These are phyloP conservation scores for Todiramphus saurophagus DNA, from an alignment of 2,113 vertebrate species.

Conservation along the genomic window DNA sequence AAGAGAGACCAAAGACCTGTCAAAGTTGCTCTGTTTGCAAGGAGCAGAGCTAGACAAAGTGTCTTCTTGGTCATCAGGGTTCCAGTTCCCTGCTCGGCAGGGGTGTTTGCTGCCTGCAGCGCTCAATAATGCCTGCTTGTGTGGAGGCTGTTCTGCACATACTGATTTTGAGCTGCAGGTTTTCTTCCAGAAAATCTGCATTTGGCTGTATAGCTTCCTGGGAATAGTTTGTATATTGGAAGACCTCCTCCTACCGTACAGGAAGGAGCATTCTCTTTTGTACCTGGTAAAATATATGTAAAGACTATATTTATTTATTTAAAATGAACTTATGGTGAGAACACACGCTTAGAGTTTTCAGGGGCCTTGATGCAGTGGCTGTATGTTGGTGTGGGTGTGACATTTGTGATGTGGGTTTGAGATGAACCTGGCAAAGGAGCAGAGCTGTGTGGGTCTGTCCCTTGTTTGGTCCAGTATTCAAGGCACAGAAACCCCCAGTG, in stretches of 20 bases:
- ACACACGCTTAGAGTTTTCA: not conserved
- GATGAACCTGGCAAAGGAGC: not conserved
- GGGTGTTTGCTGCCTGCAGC: not conserved
- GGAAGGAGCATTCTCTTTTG: not conserved
- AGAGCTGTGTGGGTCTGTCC: not conserved
- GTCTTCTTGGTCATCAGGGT: not conserved
- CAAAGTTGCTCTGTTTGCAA: not conserved
- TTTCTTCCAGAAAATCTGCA: conserved; percentile 27
- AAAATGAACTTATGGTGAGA: not conserved
- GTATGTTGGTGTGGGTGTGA: not conserved
- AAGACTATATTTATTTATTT: not conserved
- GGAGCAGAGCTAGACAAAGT: not conserved
- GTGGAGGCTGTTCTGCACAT: not conserved
- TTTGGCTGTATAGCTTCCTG: not conserved
- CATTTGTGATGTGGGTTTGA: not conserved
- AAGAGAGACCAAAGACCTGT: not conserved
- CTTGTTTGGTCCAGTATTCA: not conserved
- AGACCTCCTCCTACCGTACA: not conserved
- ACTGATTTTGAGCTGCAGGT: not conserved
- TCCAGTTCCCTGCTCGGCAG: not conserved
- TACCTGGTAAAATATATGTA: not conserved
- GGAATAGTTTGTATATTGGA: not conserved
- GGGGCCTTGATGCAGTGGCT: not conserved
- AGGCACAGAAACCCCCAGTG: not conserved
- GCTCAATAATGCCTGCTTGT: not conserved